Conservation (phyloP, 2,113 vertebrate species). For the Barnardius zonarius region DNA sequence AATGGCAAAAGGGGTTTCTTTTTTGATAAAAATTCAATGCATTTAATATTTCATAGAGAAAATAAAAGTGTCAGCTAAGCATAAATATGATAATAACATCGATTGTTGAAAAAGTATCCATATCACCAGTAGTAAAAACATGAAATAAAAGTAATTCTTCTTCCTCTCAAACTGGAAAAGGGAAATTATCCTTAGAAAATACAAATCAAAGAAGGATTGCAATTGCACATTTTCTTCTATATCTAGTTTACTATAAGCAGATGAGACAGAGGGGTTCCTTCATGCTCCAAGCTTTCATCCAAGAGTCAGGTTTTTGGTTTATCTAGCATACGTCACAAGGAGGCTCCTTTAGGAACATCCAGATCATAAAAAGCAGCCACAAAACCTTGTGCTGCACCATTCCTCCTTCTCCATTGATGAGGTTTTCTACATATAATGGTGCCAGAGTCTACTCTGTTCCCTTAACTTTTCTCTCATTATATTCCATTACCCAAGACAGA, state of each 20-base stretch:
- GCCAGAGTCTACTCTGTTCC: background rate
- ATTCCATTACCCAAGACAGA: background rate
- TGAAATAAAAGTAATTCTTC: background rate
- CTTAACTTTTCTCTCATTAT: background rate
- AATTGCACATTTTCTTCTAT: background rate
- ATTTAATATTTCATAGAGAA: background rate
- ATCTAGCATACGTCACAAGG: background rate
- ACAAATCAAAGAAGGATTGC: background rate
- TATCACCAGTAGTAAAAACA: background rate
- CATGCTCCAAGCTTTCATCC: background rate
- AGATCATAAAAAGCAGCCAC: background rate
- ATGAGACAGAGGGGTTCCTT: background rate
- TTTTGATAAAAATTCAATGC: background rate
- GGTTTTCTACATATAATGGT: background rate
- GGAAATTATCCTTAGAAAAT: background rate
- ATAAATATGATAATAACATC: background rate
- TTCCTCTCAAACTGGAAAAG: background rate
- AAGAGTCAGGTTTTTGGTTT: background rate
- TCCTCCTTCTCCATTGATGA: background rate
- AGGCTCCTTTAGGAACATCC: background rate
- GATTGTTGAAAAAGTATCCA: background rate
- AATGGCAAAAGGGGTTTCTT: background rate
- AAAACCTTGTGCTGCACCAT: background rate
- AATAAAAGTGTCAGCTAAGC: background rate
- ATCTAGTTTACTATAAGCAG: background rate